A percentile compares a stretch with the other conserved stretches of the same genome.
Evolutionary conservation across 2,888 invertebrate species (phyloP).

Genomic region (Xestoiulus laeticollis): DNA sequence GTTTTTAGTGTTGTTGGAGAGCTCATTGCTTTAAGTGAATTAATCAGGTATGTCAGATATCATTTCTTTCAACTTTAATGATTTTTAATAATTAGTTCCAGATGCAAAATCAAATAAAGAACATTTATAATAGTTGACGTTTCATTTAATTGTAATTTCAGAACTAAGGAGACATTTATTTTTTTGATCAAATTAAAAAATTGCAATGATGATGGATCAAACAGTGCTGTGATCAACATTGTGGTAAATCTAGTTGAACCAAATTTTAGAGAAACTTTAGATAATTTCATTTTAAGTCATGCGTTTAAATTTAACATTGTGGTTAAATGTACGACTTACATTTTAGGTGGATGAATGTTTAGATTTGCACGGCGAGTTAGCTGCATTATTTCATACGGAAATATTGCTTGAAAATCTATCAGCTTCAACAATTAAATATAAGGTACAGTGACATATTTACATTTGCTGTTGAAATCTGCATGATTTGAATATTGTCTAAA

Average conservation of each 20-base stretch:
- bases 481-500: too few species aligned
- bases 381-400: not conserved
- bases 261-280: not conserved
- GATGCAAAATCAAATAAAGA: too few species aligned
- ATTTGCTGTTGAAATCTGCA: too few species aligned
- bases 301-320: too few species aligned
- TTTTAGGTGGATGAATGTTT: not conserved
- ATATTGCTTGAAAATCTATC: not conserved
- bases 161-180: not conserved
- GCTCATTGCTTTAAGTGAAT: not conserved
- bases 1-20: not conserved
- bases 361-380: not conserved
- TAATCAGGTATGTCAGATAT: not conserved
- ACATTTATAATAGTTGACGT: too few species aligned
- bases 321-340: too few species aligned
- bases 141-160: not conserved
- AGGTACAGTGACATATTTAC: not conserved
- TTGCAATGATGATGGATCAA: not conserved
- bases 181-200: not conserved
- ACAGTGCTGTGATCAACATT: not conserved
- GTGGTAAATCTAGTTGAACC: not conserved
- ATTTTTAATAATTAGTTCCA: too few species aligned
- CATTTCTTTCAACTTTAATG: too few species aligned
- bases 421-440: not conserved
- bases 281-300: not conserved